These are phyloP conservation scores for Ptyas mucosa DNA, from an alignment of 2,113 vertebrate genomes.

Conservation along the genomic window DNA sequence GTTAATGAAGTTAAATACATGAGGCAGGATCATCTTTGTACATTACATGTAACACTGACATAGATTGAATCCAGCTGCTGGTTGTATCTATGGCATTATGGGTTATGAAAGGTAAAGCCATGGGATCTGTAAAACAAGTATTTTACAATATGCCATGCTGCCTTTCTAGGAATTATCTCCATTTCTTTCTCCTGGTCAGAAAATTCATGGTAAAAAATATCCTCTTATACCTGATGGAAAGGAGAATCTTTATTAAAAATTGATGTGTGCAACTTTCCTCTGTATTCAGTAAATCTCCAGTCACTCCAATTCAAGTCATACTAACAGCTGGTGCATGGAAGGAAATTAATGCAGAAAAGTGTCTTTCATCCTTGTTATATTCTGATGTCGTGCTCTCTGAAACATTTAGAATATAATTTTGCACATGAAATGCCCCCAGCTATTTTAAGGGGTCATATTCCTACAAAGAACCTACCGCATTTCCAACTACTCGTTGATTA, in stretches of 20 bases:
- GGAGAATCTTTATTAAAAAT: neutral
- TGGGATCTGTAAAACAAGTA: neutral
- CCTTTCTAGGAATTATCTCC: constrained; percentile 14
- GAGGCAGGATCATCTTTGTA: neutral
- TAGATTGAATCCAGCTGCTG: neutral
- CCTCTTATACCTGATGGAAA: neutral
- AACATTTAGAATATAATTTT: neutral
- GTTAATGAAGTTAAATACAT: neutral
- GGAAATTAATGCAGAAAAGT: neutral
- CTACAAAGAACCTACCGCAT: neutral
- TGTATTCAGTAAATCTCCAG: constrained; percentile 6
- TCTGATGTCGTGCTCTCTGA: neutral
- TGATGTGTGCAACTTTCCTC: neutral
- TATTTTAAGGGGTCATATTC: neutral
- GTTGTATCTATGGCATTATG: neutral
- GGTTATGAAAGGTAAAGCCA: too few relatives aligned
- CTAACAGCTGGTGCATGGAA: neutral
- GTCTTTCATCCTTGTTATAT: neutral
- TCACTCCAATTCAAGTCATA: neutral
- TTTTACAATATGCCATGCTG: constrained; percentile 1
- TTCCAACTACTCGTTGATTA: neutral
- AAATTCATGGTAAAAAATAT: constrained; percentile 5
- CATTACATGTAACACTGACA: neutral
- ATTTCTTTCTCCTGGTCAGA: constrained; percentile 6
- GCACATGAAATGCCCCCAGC: neutral